phyloP scores from a whole-genome alignment of 2,888 invertebrate genomes.

The Drosophila subquinaria region DNA sequence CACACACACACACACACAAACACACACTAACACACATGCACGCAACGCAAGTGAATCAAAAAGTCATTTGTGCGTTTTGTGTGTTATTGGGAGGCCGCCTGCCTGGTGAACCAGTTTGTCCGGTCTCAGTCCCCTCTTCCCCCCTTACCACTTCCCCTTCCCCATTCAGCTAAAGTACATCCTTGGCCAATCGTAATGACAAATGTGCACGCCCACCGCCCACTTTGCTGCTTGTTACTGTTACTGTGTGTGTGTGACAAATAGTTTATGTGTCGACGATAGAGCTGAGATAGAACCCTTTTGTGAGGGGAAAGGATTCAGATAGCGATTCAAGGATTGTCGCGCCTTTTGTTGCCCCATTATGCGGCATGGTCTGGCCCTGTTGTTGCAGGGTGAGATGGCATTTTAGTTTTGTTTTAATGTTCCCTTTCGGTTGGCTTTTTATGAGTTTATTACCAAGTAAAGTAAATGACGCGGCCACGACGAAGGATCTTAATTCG shows the following conservation, averaged over 20 bases:
- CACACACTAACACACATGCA: background rate
- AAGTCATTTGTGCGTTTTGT: slow-evolving; percentile 66
- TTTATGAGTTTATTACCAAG: slow-evolving; percentile 81
- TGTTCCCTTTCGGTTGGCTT: slow-evolving; percentile 65
- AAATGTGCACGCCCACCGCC: slow-evolving; percentile 77
- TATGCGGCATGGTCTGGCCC: slow-evolving; percentile 67
- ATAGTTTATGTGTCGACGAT: slow-evolving; percentile 38
- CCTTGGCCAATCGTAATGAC: slow-evolving; percentile 64
- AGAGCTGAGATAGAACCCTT: slow-evolving; percentile 52
- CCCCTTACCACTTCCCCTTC: background rate
- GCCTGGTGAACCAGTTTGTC: slow-evolving; percentile 59
- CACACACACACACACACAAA: slow-evolving; percentile 11
- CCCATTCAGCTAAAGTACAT: background rate
- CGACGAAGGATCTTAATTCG: slow-evolving; percentile 27
- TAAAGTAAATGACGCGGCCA: slow-evolving; percentile 59
- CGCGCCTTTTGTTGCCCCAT: slow-evolving; percentile 66
- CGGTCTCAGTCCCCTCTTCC: slow-evolving; percentile 20
- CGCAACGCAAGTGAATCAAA: slow-evolving; percentile 71
- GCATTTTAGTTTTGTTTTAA: slow-evolving; percentile 79
- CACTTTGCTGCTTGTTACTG: slow-evolving; percentile 47
- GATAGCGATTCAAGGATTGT: slow-evolving; percentile 32
- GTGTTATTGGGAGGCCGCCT: slow-evolving; percentile 38
- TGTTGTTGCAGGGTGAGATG: slow-evolving; percentile 65
- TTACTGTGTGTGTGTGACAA: slow-evolving; percentile 44
- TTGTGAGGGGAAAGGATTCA: slow-evolving; percentile 3